Percentiles rank a stretch among this genome's conserved stretches.
These are phyloP conservation scores for Solenodon paradoxus DNA, from an alignment of 2,113 vertebrate genomes.

Conservation along the genomic window DNA sequence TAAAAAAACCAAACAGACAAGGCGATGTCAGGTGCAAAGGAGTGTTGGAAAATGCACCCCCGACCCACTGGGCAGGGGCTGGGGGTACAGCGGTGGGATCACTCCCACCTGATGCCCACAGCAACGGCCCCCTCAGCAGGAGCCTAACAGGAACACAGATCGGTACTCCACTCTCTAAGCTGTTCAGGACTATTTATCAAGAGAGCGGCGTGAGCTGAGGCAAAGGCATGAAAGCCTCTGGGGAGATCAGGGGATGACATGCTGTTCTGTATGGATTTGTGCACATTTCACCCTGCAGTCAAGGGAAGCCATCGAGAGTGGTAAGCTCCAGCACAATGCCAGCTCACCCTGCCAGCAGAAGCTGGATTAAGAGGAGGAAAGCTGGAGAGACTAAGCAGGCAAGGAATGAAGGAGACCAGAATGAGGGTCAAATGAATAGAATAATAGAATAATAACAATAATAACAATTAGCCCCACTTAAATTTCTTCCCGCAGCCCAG, in stretches of 20 bases:
- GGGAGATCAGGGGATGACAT: not conserved
- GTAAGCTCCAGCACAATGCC: not conserved
- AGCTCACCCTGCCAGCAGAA: not conserved
- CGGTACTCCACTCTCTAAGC: not conserved
- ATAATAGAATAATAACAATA: not conserved
- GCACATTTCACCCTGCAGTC: not conserved
- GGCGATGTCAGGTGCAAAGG: not conserved
- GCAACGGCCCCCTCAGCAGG: not conserved
- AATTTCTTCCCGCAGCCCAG: not conserved
- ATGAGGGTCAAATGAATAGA: not conserved
- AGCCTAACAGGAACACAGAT: not conserved
- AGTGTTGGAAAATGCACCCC: not conserved
- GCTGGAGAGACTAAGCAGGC: not conserved
- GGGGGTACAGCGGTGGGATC: not conserved
- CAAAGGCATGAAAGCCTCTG: not conserved
- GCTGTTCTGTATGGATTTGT: not conserved
- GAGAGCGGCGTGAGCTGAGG: not conserved
- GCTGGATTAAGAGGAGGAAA: not conserved
- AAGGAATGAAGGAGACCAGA: not conserved
- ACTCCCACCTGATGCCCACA: not conserved
- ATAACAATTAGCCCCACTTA: not conserved
- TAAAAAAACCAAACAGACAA: not conserved
- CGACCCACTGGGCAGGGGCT: not conserved
- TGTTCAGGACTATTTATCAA: not conserved
- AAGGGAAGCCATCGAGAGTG: not conserved